Evolutionary conservation across 2,888 invertebrate genomes (phyloP).

Genomic region (Oscheius sp.): DNA sequence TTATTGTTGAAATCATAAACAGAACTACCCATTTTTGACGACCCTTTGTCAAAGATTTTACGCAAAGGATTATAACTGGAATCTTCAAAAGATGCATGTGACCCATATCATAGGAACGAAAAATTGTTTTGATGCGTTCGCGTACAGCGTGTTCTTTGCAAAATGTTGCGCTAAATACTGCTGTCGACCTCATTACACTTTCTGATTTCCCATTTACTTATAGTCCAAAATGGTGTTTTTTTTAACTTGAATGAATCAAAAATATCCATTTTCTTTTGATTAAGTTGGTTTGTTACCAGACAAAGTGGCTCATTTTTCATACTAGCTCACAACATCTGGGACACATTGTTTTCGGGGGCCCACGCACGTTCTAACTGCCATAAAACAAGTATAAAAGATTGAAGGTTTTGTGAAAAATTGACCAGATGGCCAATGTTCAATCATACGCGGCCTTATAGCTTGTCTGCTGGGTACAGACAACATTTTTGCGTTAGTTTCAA

Average conservation of each 20-base stretch:
- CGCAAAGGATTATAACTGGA: too few species aligned
- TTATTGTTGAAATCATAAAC: too few species aligned
- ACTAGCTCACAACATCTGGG: conserved; percentile 30
- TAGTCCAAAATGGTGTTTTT: not conserved
- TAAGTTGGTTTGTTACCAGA: not conserved
- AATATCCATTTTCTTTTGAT: not conserved
- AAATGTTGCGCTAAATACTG: not conserved
- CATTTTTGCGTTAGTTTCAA: too few species aligned
- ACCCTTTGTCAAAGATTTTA: too few species aligned
- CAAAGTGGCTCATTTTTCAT: conserved; percentile 27
- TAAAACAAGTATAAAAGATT: conserved; percentile 5
- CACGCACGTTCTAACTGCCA: conserved; percentile 29
- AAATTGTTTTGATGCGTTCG: conserved; percentile 1
- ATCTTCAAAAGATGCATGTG: too few species aligned
- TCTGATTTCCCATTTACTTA: not conserved
- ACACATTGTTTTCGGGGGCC: conserved; percentile 26
- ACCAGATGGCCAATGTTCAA: too few species aligned
- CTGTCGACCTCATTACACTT: not conserved
- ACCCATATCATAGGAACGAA: too few species aligned
- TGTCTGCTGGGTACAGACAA: too few species aligned
- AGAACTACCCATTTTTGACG: too few species aligned
- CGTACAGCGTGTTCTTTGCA: conserved; percentile 6
- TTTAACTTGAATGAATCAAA: not conserved
- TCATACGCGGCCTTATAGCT: too few species aligned
- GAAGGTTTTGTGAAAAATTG: not conserved